phyloP scores from a whole-genome alignment of 2,113 vertebrate species.

The Nerophis ophidion region DNA sequence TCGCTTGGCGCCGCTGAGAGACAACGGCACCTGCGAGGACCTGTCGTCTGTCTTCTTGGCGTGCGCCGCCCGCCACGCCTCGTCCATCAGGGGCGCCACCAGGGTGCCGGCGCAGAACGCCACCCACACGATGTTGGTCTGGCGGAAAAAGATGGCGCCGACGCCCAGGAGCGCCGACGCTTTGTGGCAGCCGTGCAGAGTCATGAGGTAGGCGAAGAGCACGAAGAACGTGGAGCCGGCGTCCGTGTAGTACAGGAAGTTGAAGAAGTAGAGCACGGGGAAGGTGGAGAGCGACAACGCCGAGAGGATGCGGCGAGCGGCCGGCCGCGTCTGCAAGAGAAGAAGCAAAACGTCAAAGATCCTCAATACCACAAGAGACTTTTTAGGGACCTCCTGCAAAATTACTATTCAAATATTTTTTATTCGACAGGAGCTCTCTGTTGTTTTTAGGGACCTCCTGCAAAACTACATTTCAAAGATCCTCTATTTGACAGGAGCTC shows the following conservation, averaged over 20 bases:
- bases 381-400: too few relatives aligned
- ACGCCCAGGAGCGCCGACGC: constrained; percentile 84
- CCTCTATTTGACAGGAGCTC: too few relatives aligned
- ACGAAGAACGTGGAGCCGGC: constrained; percentile 91
- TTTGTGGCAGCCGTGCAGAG: constrained; percentile 88
- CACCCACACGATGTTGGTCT: constrained; percentile 93
- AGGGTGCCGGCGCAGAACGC: constrained; percentile 85
- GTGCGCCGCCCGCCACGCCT: constrained; percentile 80
- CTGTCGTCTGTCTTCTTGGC: constrained; percentile 84
- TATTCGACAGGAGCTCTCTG: too few relatives aligned
- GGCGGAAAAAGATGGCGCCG: constrained; percentile 89
- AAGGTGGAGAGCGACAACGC: constrained; percentile 83
- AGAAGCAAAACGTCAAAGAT: neutral
- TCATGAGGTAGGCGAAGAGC: constrained; percentile 94
- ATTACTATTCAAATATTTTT: too few relatives aligned
- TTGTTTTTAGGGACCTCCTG: too few relatives aligned
- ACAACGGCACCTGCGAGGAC: constrained; percentile 63
- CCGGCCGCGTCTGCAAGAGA: constrained; percentile 69
- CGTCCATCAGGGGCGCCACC: constrained; percentile 78
- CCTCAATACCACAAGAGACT: too few relatives aligned
- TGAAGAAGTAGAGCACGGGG: constrained; percentile 95
- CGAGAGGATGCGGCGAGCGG: constrained; percentile 79
- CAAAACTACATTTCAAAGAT: too few relatives aligned
- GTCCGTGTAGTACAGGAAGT: constrained; percentile 96
- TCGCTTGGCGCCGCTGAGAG: constrained; percentile 64